Base-by-base conservation (phyloP, 2,797 vertebrate species). In the Alcedo quadribrachys region DNA sequence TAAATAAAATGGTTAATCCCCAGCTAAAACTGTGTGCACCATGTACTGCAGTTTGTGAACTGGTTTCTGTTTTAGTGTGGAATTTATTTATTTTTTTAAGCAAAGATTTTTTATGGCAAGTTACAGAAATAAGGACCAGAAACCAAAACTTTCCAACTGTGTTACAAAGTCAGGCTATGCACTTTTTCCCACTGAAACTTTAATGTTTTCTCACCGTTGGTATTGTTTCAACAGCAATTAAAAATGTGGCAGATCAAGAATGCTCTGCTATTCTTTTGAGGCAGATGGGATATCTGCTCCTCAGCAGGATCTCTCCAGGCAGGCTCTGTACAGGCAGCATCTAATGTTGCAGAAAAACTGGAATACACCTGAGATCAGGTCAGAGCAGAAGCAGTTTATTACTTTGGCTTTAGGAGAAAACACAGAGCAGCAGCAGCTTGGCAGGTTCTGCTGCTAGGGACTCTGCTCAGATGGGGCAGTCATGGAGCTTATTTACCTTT, bases 1-100 rank as follows among this genome's bases (percentile, higher is more conserved):
- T 8, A 74, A 95, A 74, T n/a, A 85, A 94, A 96, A 89, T 67
- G 19, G 45, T 79, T 90, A 92, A 94, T 92, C 65, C 42, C 15
- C 71, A 43, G 69, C 45, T 42, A 66, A 85, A 92, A 76, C 32
- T 71, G 15, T 43, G 6, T 11, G 7, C 27, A 50, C 11, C 70
- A 19, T 42, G 62, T 70, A 80, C 13, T 89, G 55, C 66, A 90
- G 30, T 53, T 55, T 78, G 40, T 1, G 2, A 24, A 51, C 54
- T 42, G 14, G 45, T 17, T 75, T 11, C 61, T 74, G 4, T 1
- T 75, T 73, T 55, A 43, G 5, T 62, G 28, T 58, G 5, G 16
- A 61, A 57, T 35, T 24, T 5, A 8, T 54, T 60, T 2, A 43
- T 60, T 2, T 51, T 13, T 32, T 71, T 51, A 61, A 78, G 7